phyloP scores from a whole-genome alignment of 2,113 vertebrate species.

The Columbina picui region DNA sequence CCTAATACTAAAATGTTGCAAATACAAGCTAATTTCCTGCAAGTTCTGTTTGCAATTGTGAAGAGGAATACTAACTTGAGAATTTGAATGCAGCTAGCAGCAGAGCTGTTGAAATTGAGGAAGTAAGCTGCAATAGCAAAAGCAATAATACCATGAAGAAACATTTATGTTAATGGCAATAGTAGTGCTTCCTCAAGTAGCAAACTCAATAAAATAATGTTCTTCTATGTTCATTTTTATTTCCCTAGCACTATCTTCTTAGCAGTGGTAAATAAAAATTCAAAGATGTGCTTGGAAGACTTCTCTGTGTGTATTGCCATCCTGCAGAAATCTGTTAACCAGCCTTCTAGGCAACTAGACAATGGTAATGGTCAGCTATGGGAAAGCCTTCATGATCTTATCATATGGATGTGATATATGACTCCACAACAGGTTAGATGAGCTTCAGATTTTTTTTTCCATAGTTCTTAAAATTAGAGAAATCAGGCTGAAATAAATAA shows the following conservation, averaged over 20 bases:
- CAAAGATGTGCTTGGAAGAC: background rate
- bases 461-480: background rate
- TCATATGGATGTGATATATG: accelerated
- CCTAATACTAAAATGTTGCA: background rate
- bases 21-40: background rate
- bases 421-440: background rate
- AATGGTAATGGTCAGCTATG: background rate
- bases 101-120: background rate
- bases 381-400: background rate
- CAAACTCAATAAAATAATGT: background rate
- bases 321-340: background rate
- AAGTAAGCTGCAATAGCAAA: background rate
- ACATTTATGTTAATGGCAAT: background rate
- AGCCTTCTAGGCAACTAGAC: background rate
- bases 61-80: background rate
- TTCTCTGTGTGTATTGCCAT: background rate
- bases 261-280: background rate
- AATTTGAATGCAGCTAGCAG: background rate
- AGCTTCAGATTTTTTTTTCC: background rate
- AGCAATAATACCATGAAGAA: background rate
- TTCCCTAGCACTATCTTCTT: background rate
- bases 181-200: background rate
- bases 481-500: background rate
- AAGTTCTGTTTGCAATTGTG: background rate
- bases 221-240: background rate